These are phyloP conservation scores for Sprattus sprattus DNA, from an alignment of 2,113 vertebrate species.

Conservation along the genomic window DNA sequence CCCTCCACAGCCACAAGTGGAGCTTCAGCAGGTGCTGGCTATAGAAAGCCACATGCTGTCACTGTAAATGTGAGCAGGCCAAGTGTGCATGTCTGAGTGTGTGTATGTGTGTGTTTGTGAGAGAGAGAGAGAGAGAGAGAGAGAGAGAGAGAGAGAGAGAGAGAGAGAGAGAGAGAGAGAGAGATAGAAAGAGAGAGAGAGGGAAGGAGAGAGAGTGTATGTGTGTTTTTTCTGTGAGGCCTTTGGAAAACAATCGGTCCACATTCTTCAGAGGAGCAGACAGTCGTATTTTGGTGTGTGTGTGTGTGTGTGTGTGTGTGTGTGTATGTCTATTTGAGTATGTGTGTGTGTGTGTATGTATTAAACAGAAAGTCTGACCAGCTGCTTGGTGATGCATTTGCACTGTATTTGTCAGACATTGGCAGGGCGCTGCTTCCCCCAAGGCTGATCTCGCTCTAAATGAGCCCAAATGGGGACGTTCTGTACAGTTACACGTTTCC, in stretches of 20 bases:
- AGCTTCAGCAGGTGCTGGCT: constrained; percentile 46
- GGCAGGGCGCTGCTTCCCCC: neutral
- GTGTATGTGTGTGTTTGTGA: constrained; percentile 16
- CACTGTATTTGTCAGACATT: neutral
- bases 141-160: constrained; percentile 35
- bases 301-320: neutral
- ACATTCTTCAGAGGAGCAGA: constrained; percentile 33
- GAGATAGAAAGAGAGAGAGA: constrained; percentile 30
- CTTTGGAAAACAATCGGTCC: constrained; percentile 32
- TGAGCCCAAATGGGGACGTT: constrained; percentile 5
- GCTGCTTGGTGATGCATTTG: neutral
- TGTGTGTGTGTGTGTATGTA: neutral
- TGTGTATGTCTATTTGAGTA: neutral
- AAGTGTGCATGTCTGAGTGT: constrained; percentile 9
- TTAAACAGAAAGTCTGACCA: neutral
- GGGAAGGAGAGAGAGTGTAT: constrained; percentile 16
- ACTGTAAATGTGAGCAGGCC: constrained; percentile 37
- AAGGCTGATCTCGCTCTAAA: neutral
- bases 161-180: constrained; percentile 29
- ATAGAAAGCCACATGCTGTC: constrained; percentile 46
- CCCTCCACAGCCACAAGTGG: neutral
- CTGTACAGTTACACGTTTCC: neutral
- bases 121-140: neutral
- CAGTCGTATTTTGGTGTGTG: constrained; percentile 25
- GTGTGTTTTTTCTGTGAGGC: constrained; percentile 23